A percentile compares a stretch with the other conserved stretches of the same genome.
Evolutionary conservation across 2,888 invertebrate genomes (phyloP).

Genomic region (Cephus pygmeus): DNA sequence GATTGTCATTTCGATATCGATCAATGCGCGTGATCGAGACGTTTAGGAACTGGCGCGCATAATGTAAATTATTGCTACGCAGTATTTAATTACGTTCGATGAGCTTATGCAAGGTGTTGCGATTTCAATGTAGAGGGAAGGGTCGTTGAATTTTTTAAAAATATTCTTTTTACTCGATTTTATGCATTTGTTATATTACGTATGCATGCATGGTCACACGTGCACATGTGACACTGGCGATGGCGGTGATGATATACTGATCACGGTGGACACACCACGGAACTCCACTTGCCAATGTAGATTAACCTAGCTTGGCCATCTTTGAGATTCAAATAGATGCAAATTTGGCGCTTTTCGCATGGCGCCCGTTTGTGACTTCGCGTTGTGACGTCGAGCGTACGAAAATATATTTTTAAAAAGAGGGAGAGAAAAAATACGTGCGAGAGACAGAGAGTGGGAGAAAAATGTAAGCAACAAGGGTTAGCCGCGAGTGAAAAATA

Average conservation of each 20-base stretch:
- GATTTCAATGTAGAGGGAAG: not conserved
- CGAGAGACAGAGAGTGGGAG: conserved; percentile 10
- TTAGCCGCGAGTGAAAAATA: conserved; percentile 15
- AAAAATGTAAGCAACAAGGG: conserved; percentile 12
- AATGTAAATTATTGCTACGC: not conserved
- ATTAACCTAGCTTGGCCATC: conserved; percentile 29
- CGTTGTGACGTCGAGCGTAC: conserved; percentile 9
- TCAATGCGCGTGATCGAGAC: not conserved
- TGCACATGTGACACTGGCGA: not conserved
- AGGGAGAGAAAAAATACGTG: conserved; percentile 7
- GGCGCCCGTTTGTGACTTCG: not conserved
- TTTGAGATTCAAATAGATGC: conserved; percentile 44
- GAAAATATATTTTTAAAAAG: conserved; percentile 24
- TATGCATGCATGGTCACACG: not conserved
- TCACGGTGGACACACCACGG: not conserved
- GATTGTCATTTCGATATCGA: not conserved
- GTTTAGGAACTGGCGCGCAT: not conserved
- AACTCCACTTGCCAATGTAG: conserved; percentile 19
- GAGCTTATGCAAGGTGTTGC: not conserved
- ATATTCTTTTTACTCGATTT: not conserved
- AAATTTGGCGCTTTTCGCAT: conserved; percentile 25
- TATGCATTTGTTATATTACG: not conserved
- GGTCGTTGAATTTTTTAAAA: too few relatives aligned
- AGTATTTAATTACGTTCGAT: not conserved
- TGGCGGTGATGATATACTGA: not conserved